A percentile compares a stretch with the other conserved stretches of the same genome.
These are phyloP conservation scores for Myiopsitta monachus DNA, from an alignment of 2,113 vertebrate species.

Conservation along the genomic window DNA sequence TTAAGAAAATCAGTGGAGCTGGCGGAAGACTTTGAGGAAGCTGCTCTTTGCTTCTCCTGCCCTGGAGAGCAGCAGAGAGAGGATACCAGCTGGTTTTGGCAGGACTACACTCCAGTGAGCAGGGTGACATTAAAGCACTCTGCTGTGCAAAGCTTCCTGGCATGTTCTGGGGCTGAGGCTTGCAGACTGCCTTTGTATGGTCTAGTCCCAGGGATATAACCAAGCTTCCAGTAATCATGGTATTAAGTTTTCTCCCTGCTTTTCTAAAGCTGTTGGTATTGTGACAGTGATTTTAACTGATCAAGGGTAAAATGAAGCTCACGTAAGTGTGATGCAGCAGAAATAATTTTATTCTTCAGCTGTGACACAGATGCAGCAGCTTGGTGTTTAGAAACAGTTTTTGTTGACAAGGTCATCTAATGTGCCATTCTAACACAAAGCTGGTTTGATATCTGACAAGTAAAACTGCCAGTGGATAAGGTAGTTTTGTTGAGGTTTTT, in stretches of 20 bases:
- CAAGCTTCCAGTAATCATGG: neutral
- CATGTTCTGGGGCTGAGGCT: constrained; percentile 32
- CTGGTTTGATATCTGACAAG: neutral
- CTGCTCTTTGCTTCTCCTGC: neutral
- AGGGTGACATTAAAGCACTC: constrained; percentile 50
- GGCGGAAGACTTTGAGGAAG: neutral
- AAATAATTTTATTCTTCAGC: constrained; percentile 31
- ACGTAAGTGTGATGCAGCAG: constrained; percentile 18
- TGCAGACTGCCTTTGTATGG: constrained; percentile 26
- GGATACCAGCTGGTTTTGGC: constrained; percentile 27
- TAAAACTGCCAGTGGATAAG: neutral
- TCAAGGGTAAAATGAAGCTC: constrained; percentile 26
- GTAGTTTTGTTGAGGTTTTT: neutral
- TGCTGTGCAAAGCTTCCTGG: constrained; percentile 53
- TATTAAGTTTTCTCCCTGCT: constrained; percentile 36
- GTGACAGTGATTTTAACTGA: constrained; percentile 5
- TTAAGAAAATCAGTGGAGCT: constrained; percentile 23
- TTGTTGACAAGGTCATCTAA: constrained; percentile 31
- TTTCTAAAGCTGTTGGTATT: constrained; percentile 44
- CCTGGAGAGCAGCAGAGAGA: neutral
- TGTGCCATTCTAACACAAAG: neutral
- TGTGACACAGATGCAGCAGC: neutral
- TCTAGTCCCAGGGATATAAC: constrained; percentile 44
- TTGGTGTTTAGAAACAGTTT: constrained; percentile 47
- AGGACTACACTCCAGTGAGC: constrained; percentile 5